Percentiles rank a stretch among this genome's conserved stretches.
Conservation (phyloP, 2,888 invertebrate species). For the Scaptomyza cyrtandrae region DNA sequence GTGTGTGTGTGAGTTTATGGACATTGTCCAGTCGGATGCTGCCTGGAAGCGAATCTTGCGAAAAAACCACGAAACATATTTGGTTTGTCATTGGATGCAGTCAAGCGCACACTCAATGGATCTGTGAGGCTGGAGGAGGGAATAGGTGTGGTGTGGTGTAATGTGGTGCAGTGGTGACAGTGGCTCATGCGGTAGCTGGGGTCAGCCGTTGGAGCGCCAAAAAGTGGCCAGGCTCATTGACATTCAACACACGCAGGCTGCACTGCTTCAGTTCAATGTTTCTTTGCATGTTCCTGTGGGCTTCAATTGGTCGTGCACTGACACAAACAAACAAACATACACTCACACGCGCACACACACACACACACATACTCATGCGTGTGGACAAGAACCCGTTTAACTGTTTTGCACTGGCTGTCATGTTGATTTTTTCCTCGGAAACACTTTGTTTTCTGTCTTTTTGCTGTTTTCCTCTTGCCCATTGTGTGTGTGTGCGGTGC, state of each 20-base stretch:
- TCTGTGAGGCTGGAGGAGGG: background rate
- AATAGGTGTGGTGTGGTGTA: too few relatives aligned
- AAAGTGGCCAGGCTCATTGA: constrained; percentile 76
- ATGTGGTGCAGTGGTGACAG: background rate
- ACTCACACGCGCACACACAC: constrained; percentile 21
- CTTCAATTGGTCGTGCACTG: constrained; percentile 71
- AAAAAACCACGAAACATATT: constrained; percentile 83
- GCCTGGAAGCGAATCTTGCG: constrained; percentile 58
- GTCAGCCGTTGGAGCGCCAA: constrained; percentile 62
- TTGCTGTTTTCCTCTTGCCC: constrained; percentile 28
- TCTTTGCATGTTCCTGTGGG: constrained; percentile 58
- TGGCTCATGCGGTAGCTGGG: constrained; percentile 40
- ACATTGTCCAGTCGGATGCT: constrained; percentile 27
- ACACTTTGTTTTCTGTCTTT: constrained; percentile 41
- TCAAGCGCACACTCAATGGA: constrained; percentile 60
- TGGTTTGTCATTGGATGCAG: constrained; percentile 79
- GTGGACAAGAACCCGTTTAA: constrained; percentile 53
- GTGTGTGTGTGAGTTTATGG: constrained; percentile 21
- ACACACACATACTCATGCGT: constrained; percentile 9
- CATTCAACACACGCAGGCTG: constrained; percentile 59
- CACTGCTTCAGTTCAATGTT: constrained; percentile 40
- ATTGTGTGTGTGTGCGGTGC: constrained; percentile 26
- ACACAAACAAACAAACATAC: constrained; percentile 33
- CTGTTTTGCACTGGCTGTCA: constrained; percentile 70
- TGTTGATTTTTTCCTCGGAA: constrained; percentile 60